phyloP scores from a whole-genome alignment of 1,140 invertebrate species.

The Matsumurasca onukii region DNA sequence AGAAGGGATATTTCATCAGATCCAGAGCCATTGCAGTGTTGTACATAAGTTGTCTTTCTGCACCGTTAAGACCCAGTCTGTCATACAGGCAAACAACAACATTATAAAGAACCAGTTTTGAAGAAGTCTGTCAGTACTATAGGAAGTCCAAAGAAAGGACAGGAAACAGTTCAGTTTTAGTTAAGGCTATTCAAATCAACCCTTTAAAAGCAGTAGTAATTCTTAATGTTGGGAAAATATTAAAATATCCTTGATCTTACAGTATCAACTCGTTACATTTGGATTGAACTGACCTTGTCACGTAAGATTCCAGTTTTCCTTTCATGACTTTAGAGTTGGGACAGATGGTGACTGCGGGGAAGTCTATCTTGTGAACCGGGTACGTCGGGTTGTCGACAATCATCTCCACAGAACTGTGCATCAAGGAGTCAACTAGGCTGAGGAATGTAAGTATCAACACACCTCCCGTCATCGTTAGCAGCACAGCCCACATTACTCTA shows the following conservation, averaged over 20 bases:
- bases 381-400: conserved; percentile 36
- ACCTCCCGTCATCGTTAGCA: too few relatives aligned
- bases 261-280: too few relatives aligned
- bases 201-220: neutral
- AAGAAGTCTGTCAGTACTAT: neutral
- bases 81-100: too few relatives aligned
- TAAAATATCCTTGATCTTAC: too few relatives aligned
- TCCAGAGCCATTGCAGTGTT: conserved; percentile 27
- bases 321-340: conserved; percentile 41
- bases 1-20: conserved; percentile 34
- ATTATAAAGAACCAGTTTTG: neutral
- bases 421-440: neutral
- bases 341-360: conserved; percentile 44
- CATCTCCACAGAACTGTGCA: conserved; percentile 1
- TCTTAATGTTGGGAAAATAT: too few relatives aligned
- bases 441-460: too few relatives aligned
- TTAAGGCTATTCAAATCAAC: neutral
- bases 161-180: neutral
- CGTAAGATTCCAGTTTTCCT: neutral
- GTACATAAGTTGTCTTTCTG: conserved; percentile 14
- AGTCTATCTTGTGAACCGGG: conserved; percentile 36
- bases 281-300: neutral
- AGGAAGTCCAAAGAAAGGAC: neutral
- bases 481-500: too few relatives aligned
- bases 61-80: neutral